Base-by-base conservation (phyloP, 2,113 vertebrate species). In the Atractosteus spatula region DNA sequence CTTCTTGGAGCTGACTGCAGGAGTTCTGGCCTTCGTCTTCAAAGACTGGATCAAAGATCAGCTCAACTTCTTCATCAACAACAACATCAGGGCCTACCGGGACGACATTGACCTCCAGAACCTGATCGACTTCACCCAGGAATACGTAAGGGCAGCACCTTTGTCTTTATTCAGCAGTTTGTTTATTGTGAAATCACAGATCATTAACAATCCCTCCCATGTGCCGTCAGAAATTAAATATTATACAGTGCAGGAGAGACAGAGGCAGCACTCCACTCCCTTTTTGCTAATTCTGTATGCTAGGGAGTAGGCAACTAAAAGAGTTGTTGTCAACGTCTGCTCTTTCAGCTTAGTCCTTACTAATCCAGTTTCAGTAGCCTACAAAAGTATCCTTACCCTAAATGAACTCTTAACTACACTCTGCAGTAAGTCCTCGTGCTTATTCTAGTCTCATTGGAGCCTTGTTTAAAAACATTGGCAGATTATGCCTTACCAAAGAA, bases 31-130 rank as follows among this genome's bases (percentile, higher is more conserved):
- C 6, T 99, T 99, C 82, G 97, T 99, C 80, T 99, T 99, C 89
- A 99, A 99, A 92, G 97, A 99, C 86, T 99, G 97, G 97, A 98
- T 99, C 90, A 98, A 98, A 87, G 97, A 99, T 88, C 97, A 99
- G 89, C 95, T 99, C 66, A 97, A 99, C 87, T 95, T 97, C 85
- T 99, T 99, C 79, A 99, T 99, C 83, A 98, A 99, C 93, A 99
- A 97, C 92, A 99, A 99, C 89, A 98, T 99, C 84, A 90, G 96
- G 82, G 97, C 97, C 0, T 99, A 99, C 88, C 83, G 97, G 82
- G 97, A 99, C 71, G 97, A 99, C 86, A 99, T 99, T 67, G 97
- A 99, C 86, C 91, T 99, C 74, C 97, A 99, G 84, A 99, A 99
- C 87, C 94, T 99, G 75, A 99, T 99, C 81, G 97, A 99, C 86